These are phyloP conservation scores for Tauraco erythrolophus DNA, from an alignment of 2,113 vertebrate genomes.

Conservation along the genomic window DNA sequence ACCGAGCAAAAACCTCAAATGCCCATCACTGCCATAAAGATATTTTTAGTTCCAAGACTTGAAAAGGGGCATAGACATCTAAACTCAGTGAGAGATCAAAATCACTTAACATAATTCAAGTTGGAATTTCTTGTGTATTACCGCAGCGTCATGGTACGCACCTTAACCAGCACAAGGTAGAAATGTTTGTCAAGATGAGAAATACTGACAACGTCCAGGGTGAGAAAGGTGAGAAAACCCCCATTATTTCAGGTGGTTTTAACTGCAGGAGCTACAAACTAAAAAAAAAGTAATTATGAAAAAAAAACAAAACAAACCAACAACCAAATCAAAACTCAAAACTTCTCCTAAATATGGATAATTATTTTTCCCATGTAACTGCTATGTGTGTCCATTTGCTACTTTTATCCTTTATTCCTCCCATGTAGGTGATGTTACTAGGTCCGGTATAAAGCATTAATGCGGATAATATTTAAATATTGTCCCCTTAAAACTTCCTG, in stretches of 20 bases:
- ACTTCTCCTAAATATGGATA: neutral
- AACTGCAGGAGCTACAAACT: neutral
- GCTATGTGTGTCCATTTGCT: neutral
- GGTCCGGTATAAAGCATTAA: neutral
- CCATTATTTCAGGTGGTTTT: neutral
- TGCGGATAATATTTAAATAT: neutral
- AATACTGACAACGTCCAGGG: neutral
- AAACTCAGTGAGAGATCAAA: neutral
- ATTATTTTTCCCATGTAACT: neutral
- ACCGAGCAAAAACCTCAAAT: neutral
- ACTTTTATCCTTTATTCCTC: neutral
- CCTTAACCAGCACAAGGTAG: neutral
- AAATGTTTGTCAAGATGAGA: neutral
- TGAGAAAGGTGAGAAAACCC: neutral
- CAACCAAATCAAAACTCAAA: too few species aligned
- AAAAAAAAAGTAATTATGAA: neutral
- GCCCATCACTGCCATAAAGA: neutral
- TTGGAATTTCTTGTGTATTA: neutral
- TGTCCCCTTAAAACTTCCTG: neutral
- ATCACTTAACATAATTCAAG: too few species aligned
- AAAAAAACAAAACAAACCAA: neutral
- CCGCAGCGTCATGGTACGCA: neutral
- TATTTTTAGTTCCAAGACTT: neutral
- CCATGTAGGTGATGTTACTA: neutral
- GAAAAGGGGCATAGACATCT: accelerated